Evolutionary conservation across 1,140 invertebrate species (phyloP).

Genomic region (Drosophila azteca): DNA sequence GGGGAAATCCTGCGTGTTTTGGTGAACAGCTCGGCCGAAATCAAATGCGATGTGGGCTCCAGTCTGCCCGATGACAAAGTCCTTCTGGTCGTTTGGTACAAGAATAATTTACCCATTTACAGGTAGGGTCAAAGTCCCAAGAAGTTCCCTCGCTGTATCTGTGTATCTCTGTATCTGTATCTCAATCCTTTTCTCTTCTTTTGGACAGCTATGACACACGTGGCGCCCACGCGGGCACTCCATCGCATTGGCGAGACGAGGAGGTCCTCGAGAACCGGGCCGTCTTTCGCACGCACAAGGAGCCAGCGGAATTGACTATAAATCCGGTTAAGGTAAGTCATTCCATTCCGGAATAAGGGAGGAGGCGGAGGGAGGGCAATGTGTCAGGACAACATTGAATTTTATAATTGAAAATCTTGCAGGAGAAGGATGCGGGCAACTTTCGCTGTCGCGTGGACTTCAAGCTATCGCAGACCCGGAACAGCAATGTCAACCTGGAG

Average conservation of each 20-base stretch:
- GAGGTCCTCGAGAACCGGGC: slow-evolving; percentile 85
- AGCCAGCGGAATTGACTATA: slow-evolving; percentile 85
- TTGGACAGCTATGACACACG: slow-evolving; percentile 84
- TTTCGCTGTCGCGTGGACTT: slow-evolving; percentile 93
- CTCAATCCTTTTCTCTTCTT: slow-evolving; percentile 20
- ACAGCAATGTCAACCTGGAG: slow-evolving; percentile 90
- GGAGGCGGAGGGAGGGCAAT: slow-evolving; percentile 4
- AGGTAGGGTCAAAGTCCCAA: slow-evolving; percentile 82
- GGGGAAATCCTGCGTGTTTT: slow-evolving; percentile 83
- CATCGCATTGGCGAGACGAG: slow-evolving; percentile 85
- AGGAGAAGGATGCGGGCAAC: slow-evolving; percentile 88
- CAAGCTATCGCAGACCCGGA: slow-evolving; percentile 91
- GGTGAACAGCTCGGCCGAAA: slow-evolving; percentile 85
- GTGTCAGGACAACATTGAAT: slow-evolving; percentile 52
- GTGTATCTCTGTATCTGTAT: slow-evolving; percentile 14
- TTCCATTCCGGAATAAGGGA: neutral
- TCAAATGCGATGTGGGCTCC: slow-evolving; percentile 86
- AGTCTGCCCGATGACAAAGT: slow-evolving; percentile 85
- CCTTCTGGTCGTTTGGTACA: slow-evolving; percentile 86
- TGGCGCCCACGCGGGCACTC: slow-evolving; percentile 83
- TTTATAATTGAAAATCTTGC: slow-evolving; percentile 84
- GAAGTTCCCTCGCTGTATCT: slow-evolving; percentile 1
- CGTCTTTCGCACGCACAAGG: slow-evolving; percentile 85
- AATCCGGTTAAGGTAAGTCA: slow-evolving; percentile 78
- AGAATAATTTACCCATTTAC: slow-evolving; percentile 86